A percentile compares a stretch with the other conserved stretches of the same genome.
phyloP scores from a whole-genome alignment of 2,797 vertebrate species.

The Hydrolagus colliei region DNA sequence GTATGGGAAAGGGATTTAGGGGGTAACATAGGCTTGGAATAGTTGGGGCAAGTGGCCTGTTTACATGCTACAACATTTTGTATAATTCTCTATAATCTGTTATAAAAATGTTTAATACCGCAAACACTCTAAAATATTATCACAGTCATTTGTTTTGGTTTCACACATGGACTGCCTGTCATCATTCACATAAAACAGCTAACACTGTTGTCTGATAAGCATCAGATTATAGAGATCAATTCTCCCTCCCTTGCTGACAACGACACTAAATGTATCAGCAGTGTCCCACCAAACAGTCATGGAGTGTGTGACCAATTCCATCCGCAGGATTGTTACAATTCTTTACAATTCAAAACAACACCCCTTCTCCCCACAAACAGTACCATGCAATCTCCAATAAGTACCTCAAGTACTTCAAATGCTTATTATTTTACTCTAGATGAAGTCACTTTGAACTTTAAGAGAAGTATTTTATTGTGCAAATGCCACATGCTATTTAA shows the following conservation, averaged over 20 bases:
- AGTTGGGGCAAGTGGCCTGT: neutral
- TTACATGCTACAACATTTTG: no score
- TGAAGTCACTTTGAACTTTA: no score
- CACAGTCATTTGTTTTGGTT: neutral
- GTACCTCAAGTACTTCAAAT: no score
- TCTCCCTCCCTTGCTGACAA: neutral
- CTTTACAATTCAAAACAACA: no score
- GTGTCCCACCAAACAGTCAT: no score
- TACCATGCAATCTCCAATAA: no score
- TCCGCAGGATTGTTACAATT: no score
- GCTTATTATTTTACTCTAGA: no score
- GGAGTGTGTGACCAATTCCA: no score
- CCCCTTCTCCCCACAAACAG: no score
- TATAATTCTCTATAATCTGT: neutral
- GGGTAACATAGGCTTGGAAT: neutral
- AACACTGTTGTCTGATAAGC: conserved; percentile 10
- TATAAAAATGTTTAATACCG: neutral
- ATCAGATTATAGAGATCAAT: neutral
- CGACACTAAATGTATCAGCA: neutral
- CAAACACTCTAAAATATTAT: neutral
- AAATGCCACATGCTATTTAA: no score
- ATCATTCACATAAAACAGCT: neutral
- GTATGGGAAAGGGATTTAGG: neutral
- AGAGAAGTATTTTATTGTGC: no score
- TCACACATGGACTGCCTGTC: neutral